Base-by-base conservation (phyloP, 2,888 invertebrate genomes). In the Melikaiella ostensackeni region DNA sequence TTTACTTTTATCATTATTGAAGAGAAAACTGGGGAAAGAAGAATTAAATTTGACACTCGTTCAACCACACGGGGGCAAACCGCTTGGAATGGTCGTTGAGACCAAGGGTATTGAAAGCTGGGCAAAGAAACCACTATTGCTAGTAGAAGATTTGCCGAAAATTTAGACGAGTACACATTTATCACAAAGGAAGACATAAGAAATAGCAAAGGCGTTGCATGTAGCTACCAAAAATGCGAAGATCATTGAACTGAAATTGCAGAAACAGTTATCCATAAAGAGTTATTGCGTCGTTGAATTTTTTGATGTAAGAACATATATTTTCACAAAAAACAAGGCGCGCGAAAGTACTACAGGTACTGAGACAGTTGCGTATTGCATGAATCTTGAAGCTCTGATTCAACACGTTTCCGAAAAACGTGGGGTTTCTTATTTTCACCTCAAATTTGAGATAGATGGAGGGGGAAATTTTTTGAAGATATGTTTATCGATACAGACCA, bases 1-100 rank as follows among this genome's bases (percentile, higher is more conserved):
- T n/a, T n/a, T 70, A 70, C 21, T 70, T 70, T 70, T 24, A 70
- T 70, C 46, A 46, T 70, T 70, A 24, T 70, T 70, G 46, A 70
- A 70, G 21, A 70, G 46, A 46, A 70, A 70, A 70, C 13, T 70
- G 0, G 46, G 3, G 35, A 27, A 27, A 30, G 42, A 70, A 19
- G 24, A 38, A 42, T 46, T 7, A 70, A 70, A 7, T 70, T 70
- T 70, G 42, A 42, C 46, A 42, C 21, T 70, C n/a, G 24, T 42
- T 70, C 46, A 70, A 46, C 7, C 70, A 70, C n/a, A 46, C 8
- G 46, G 13, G 35, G 70, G 24, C n/a, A 46, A 70, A 46, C 27
- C 46, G 1, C 70, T 46, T 70, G 70, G n/a, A n/a, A n/a, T n/a
- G n/a, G n/a, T n/a, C n/a, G n/a, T n/a, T n/a, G n/a, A n/a, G n/a